These are phyloP conservation scores for Tragelaphus buxtoni DNA, from an alignment of 2,113 vertebrate species.

Conservation along the genomic window DNA sequence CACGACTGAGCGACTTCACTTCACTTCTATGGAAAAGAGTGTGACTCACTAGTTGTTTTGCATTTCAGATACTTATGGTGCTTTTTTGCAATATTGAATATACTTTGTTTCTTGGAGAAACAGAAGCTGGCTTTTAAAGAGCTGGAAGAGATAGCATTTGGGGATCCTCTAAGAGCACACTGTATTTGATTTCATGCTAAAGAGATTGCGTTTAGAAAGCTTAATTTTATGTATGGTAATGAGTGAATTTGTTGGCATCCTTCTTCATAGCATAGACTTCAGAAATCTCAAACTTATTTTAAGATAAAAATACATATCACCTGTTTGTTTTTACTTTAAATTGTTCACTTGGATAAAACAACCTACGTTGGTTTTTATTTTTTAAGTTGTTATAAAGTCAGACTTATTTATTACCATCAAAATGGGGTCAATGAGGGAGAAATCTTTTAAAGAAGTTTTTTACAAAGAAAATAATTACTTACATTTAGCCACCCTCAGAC, in stretches of 20 bases:
- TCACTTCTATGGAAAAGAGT: neutral
- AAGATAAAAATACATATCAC: neutral
- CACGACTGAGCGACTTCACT: too few species aligned
- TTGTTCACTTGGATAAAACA: neutral
- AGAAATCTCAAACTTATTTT: neutral
- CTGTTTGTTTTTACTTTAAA: neutral
- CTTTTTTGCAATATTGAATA: neutral
- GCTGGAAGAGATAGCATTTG: neutral
- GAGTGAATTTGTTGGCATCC: neutral
- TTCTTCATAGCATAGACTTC: neutral
- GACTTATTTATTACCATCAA: neutral
- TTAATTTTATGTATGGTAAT: neutral
- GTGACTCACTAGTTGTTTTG: neutral
- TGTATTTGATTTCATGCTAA: neutral
- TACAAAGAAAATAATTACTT: neutral
- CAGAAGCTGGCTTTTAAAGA: neutral
- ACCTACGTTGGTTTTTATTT: neutral
- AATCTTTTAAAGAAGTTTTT: neutral
- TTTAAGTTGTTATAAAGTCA: neutral
- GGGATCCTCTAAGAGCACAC: neutral
- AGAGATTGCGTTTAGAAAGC: neutral
- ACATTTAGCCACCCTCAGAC: neutral
- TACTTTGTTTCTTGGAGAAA: constrained; percentile 64
- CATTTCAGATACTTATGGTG: constrained; percentile 17
- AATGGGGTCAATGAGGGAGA: neutral